Conservation (phyloP, 64 coral and sea anemone genomes). For the Montipora efflorescens region DNA sequence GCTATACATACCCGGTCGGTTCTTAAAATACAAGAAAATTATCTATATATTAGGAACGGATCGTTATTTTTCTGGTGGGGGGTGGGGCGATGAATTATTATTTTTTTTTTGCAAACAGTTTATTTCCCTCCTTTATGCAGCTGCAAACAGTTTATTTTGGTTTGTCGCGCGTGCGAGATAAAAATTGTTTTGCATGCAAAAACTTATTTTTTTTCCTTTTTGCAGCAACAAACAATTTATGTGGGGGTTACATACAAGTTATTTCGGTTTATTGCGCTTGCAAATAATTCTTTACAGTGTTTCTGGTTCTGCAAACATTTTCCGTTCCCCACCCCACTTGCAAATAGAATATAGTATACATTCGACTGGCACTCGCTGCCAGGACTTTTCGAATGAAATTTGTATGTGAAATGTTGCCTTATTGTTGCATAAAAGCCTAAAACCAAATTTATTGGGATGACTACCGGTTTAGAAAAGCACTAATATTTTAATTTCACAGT, state of each 20-base stretch:
- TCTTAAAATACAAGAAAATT: conserved; percentile 7
- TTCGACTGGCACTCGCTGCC: conserved; percentile 23
- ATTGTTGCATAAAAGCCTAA: conserved; percentile 23
- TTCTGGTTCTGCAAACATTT: conserved; percentile 2
- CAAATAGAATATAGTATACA: conserved; percentile 41
- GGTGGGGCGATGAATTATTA: too few species aligned
- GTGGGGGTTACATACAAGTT: background rate
- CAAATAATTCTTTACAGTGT: background rate
- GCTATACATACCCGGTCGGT: background rate
- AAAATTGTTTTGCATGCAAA: conserved; percentile 9
- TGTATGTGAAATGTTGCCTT: conserved; percentile 7
- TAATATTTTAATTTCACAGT: conserved; percentile 17
- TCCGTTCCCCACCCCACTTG: conserved; percentile 10
- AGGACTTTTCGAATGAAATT: conserved; percentile 3
- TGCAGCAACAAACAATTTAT: conserved; percentile 11
- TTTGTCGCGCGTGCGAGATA: too few species aligned
- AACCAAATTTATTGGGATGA: conserved; percentile 22
- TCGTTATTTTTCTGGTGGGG: background rate
- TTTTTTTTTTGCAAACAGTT: too few species aligned
- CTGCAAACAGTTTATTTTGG: too few species aligned
- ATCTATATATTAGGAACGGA: background rate
- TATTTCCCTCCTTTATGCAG: too few species aligned
- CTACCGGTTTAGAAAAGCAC: conserved; percentile 7
- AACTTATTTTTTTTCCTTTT: background rate
- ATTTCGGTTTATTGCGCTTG: background rate